Conservation (phyloP, 2,888 invertebrate genomes). For the Drosophila anomalata region DNA sequence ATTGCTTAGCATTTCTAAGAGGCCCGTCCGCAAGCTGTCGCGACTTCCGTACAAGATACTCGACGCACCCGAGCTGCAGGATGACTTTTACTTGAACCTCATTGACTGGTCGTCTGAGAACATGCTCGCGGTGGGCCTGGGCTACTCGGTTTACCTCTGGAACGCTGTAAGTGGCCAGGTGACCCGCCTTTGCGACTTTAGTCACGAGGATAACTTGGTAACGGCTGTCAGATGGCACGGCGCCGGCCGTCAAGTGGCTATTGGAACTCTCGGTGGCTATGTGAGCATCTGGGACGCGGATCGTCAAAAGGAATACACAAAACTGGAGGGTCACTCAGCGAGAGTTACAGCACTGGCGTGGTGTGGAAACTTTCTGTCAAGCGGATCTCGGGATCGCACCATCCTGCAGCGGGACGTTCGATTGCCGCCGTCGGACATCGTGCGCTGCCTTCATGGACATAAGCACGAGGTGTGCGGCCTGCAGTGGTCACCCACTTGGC, state of each 20-base stretch:
- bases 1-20: conserved; percentile 23
- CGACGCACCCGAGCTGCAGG: conserved; percentile 86
- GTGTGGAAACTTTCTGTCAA: conserved; percentile 97
- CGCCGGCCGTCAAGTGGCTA: conserved; percentile 96
- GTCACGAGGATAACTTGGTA: conserved; percentile 95
- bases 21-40: conserved; percentile 95
- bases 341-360: conserved; percentile 96
- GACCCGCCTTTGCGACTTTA: conserved; percentile 97
- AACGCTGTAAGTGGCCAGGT: conserved; percentile 99
- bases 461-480: conserved; percentile 98
- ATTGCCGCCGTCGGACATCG: conserved; percentile 89
- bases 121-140: conserved; percentile 97
- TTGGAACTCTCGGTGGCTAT: conserved; percentile 97
- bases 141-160: conserved; percentile 99
- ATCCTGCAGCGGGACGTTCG: conserved; percentile 97
- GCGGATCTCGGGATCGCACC: conserved; percentile 96
- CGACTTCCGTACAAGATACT: conserved; percentile 96
- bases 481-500: conserved; percentile 98
- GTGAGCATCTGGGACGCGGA: conserved; percentile 98
- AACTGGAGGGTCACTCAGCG: conserved; percentile 95
- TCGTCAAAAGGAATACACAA: conserved; percentile 89
- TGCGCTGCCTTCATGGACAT: conserved; percentile 93
- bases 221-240: conserved; percentile 99
- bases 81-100: conserved; percentile 98
- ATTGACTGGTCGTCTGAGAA: conserved; percentile 99